A percentile compares a stretch with the other conserved stretches of the same genome.
These are phyloP conservation scores for Hypotaenidia okinawae DNA, from an alignment of 2,797 vertebrate species.

Conservation along the genomic window DNA sequence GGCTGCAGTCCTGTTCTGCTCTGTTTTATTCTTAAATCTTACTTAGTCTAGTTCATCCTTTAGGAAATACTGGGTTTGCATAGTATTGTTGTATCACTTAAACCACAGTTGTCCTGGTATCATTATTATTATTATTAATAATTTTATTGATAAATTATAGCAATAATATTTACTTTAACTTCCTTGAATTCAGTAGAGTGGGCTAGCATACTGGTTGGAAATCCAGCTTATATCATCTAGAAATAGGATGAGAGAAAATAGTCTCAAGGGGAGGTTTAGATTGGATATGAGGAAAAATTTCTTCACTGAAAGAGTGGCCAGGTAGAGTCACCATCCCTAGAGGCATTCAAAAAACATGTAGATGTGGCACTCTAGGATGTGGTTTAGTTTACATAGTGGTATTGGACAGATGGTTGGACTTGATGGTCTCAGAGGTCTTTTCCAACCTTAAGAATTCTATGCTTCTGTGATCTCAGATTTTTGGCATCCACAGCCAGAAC, in stretches of 20 bases:
- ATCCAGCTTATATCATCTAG: not conserved
- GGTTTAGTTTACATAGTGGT: no score
- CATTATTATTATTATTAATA: not conserved
- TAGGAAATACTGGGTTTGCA: not conserved
- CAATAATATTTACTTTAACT: not conserved
- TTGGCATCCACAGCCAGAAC: not conserved
- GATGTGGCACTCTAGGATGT: no score
- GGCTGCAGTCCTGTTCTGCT: not conserved
- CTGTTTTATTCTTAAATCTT: not conserved
- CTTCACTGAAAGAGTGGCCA: no score
- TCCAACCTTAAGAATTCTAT: no score
- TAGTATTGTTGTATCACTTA: not conserved
- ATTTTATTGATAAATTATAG: not conserved
- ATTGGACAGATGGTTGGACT: no score
- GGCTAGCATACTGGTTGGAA: not conserved
- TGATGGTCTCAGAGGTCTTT: no score
- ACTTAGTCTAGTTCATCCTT: not conserved
- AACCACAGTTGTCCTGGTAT: not conserved
- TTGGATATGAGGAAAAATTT: no score
- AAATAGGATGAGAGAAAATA: no score
- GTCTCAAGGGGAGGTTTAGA: no score
- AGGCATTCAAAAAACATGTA: no score
- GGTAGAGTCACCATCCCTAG: no score
- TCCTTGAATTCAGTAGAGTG: not conserved
- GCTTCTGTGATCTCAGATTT: not conserved